Conservation (phyloP, 2,797 vertebrate species). For the Odontamblyopus lacepedii region DNA sequence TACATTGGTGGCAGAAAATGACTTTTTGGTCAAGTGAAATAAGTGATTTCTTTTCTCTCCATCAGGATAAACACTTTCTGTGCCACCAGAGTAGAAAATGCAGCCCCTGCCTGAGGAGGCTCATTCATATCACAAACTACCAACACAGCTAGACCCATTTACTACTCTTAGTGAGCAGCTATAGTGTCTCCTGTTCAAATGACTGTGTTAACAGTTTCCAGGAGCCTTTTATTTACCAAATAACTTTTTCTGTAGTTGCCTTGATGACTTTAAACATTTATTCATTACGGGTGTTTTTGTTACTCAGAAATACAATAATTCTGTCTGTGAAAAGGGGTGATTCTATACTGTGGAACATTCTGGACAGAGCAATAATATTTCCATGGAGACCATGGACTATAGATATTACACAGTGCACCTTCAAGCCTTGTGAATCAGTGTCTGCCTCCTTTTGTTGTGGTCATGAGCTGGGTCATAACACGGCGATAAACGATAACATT, state of each 20-base stretch:
- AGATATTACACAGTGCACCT: no score
- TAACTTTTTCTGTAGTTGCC: neutral
- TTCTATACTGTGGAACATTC: no score
- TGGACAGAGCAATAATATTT: no score
- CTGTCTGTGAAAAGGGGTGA: no score
- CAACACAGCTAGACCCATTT: conserved; percentile 9
- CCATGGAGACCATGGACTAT: no score
- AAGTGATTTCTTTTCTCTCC: conserved; percentile 39
- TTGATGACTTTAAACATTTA: neutral
- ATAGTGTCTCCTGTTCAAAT: neutral
- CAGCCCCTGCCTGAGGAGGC: conserved; percentile 11
- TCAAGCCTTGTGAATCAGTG: no score
- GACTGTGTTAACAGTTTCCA: neutral
- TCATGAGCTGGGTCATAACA: no score
- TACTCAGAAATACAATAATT: no score
- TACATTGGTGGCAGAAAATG: conserved; percentile 60
- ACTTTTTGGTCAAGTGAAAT: conserved; percentile 62
- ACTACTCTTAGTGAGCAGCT: neutral
- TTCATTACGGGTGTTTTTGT: no score
- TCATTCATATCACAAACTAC: conserved; percentile 21
- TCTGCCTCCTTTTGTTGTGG: no score
- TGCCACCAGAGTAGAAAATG: conserved; percentile 34
- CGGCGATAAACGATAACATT: no score
- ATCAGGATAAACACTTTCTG: conserved; percentile 46
- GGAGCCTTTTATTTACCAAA: neutral